Evolutionary conservation across 1,140 invertebrate genomes (phyloP), one percentile per base, ranked within the genome.

Genomic region (Agrilus planipennis): DNA sequence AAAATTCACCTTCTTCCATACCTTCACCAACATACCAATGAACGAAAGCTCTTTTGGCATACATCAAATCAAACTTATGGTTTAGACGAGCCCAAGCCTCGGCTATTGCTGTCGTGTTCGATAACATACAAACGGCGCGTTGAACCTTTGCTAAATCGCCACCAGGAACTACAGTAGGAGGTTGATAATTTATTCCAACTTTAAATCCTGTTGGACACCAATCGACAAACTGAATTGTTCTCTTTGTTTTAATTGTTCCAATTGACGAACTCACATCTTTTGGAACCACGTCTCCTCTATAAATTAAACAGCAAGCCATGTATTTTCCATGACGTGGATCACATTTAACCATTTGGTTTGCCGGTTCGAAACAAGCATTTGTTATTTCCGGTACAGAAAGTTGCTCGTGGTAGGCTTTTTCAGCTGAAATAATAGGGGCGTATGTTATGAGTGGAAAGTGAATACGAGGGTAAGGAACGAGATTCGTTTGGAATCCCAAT

Each of bases 321-420:
- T 88, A 90, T 58, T 90, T 89, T 45, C 86, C 87, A 62, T 85
- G 79, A 51, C 84, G 72, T 7, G 87, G 86, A 61, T 89, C 84
- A 62, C 86, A 89, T 63, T 89, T 90, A n/a, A 90, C 85, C 87
- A 90, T 89, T 71, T 89, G 86, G 68, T 88, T 90, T 52, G 79
- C 77, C 23, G 84, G 81, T 62, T 89, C 85, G 64, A 90, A 90
- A 63, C 84, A 88, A n/a, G 83, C 79, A 61, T 81, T 87, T 54
- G 87, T 90, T 55, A 90, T 89, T 60, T 90, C 86, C 21, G 79
- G 76, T 11, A 90, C 80, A 7, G 77, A 79, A 12, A 85, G 83
- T 65, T 86, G 87, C 58, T 87, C 85, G 36, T n/a, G n/a, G n/a
- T n/a, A n/a, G n/a, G n/a, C n/a, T n/a, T n/a, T n/a, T n/a, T n/a